Evolutionary conservation across 1,140 invertebrate species (phyloP), one percentile per base, ranked within the genome.

Genomic region (Papilio dardanus): DNA sequence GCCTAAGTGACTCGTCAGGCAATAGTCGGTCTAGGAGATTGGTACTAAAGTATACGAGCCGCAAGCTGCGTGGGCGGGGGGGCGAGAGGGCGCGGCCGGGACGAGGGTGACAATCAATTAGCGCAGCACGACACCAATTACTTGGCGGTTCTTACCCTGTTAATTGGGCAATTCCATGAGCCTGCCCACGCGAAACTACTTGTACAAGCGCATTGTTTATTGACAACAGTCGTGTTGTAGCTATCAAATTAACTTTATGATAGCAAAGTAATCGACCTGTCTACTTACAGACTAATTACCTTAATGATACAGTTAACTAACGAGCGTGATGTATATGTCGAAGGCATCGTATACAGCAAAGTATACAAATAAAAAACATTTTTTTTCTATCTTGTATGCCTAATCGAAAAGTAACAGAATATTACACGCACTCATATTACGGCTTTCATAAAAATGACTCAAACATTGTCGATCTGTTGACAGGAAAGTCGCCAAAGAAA

Each of bases 91-190:
- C 0, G 6, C 35, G 35, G n/a, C n/a, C 35, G 35, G 8, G 35
- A 12, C 6, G 16, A 14, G 6, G 66, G 35, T 21, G 66, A 37
- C 66, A 68, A 68, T 77, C 74, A 80, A 77, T 80, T 80, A 76
- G 35, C 46, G n/a, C 79, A 12, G 50, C 79, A 76, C 74, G 79
- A 69, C 40, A 74, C 66, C 79, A 74, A 69, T 76, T 37, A 71
- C 74, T 42, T 62, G 71, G 75, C 74, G n/a, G n/a, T n/a, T n/a
- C n/a, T n/a, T n/a, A 40, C 74, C 21, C 50, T 16, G 16, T 8
- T 67, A 67, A 67, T 67, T 67, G 65, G 65, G n/a, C 30, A 67
- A 67, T 67, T 35, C 65, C 65, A 67, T 30, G 14, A 35, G 6
- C 0, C 65, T 3, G 28, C n/a, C 65, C 65, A 31, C 65, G 31